A percentile compares a stretch with the other conserved stretches of the same genome.
Evolutionary conservation across 2,888 invertebrate species (phyloP).

Genomic region (Hirtodrosophila histrioides): DNA sequence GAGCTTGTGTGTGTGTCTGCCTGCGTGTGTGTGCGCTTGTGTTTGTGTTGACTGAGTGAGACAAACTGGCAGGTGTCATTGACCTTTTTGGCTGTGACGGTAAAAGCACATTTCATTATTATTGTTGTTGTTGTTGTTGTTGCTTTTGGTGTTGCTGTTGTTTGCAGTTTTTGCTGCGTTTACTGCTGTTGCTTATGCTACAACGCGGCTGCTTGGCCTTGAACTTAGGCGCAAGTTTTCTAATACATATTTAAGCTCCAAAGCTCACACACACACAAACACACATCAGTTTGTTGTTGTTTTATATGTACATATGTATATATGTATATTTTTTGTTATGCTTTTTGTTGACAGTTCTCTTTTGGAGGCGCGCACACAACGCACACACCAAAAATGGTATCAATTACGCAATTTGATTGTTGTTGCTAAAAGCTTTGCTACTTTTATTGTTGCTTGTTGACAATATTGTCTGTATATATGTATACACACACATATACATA

Average conservation of each 20-base stretch:
- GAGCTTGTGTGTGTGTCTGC: conserved; percentile 41
- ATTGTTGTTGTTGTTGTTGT: conserved; percentile 27
- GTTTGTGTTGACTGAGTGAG: conserved; percentile 57
- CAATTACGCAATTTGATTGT: conserved; percentile 71
- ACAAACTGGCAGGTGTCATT: conserved; percentile 78
- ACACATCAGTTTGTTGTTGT: conserved; percentile 28
- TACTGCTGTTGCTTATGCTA: conserved; percentile 47
- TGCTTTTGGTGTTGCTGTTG: conserved; percentile 44
- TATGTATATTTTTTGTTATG: conserved; percentile 32
- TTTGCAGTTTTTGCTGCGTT: conserved; percentile 62
- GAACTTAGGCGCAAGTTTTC: conserved; percentile 72
- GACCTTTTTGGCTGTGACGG: conserved; percentile 73
- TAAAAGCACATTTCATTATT: conserved; percentile 53
- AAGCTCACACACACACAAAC: conserved; percentile 29
- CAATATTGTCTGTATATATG: conserved; percentile 10
- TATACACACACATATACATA: background rate
- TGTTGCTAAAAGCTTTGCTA: conserved; percentile 39
- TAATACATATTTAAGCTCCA: conserved; percentile 60
- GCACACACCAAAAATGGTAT: conserved; percentile 63
- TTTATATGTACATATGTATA: background rate
- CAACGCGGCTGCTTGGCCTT: conserved; percentile 66
- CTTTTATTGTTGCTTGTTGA: conserved; percentile 39
- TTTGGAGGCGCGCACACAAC: conserved; percentile 43
- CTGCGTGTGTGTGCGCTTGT: conserved; percentile 16
- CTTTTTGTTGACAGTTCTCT: conserved; percentile 50